Evolutionary conservation across 2,113 vertebrate genomes (phyloP).

Genomic region (Apodemus sylvaticus): DNA sequence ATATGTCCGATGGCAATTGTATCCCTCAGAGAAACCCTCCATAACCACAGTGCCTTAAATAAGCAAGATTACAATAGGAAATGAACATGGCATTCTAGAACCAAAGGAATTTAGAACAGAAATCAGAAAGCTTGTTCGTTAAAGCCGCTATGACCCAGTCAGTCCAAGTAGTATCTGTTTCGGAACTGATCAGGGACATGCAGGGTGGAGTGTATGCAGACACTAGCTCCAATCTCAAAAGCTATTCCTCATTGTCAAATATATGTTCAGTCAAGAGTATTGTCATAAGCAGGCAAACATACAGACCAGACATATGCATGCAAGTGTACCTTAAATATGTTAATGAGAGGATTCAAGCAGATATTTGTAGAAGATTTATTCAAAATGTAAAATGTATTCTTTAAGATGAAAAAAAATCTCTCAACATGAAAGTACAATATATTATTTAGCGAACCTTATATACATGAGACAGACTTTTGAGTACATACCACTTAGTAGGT

Average conservation of each 20-base stretch:
- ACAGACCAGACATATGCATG: not conserved
- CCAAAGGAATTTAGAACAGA: not conserved
- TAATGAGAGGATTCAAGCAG: not conserved
- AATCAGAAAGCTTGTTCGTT: not conserved
- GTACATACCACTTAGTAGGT: not conserved
- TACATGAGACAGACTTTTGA: not conserved
- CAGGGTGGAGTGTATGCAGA: not conserved
- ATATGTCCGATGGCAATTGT: not conserved
- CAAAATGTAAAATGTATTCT: conserved; percentile 38
- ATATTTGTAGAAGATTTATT: conserved; percentile 53
- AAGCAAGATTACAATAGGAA: too few relatives aligned
- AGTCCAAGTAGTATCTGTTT: not conserved
- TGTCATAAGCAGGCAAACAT: not conserved
- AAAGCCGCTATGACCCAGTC: not conserved
- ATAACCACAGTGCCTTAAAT: not conserved
- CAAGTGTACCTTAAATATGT: not conserved
- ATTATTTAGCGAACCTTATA: not conserved
- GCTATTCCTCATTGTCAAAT: not conserved
- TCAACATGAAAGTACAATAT: not conserved
- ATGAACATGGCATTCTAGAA: accelerated
- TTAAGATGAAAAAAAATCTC: conserved; percentile 61
- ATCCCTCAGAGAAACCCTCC: not conserved
- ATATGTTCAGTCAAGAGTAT: not conserved
- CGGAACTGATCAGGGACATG: not conserved
- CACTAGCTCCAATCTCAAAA: not conserved